Evolutionary conservation across 2,797 vertebrate species (phyloP).

Genomic region (Myripristis jacobus): DNA sequence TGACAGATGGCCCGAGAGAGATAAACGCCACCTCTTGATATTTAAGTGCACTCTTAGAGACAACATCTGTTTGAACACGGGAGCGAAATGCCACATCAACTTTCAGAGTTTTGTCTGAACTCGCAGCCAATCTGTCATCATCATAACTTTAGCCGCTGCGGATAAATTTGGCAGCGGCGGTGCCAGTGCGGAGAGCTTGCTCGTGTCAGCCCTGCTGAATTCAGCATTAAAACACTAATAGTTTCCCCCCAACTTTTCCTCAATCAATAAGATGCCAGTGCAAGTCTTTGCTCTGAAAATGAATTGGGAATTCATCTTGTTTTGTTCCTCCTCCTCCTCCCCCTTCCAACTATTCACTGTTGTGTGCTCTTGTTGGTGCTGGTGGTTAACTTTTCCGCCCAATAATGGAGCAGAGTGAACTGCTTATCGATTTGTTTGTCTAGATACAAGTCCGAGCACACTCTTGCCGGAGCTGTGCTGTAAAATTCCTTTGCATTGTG

Average conservation of each 20-base stretch:
- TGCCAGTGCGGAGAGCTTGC: conserved; percentile 21
- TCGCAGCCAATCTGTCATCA: conserved; percentile 33
- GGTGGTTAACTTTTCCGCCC: conserved; percentile 69
- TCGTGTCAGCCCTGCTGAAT: conserved; percentile 49
- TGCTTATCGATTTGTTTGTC: conserved; percentile 77
- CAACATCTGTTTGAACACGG: conserved; percentile 8
- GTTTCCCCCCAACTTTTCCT: conserved; percentile 64
- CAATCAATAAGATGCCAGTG: conserved; percentile 66
- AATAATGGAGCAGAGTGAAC: conserved; percentile 71
- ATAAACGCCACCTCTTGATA: conserved; percentile 14
- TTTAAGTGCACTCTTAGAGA: conserved; percentile 37
- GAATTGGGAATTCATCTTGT: conserved; percentile 72
- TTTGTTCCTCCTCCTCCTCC: conserved; percentile 51
- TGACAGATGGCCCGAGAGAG: conserved; percentile 30
- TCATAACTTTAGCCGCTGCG: conserved; percentile 35
- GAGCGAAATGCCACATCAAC: conserved; percentile 24
- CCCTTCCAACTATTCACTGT: conserved; percentile 41
- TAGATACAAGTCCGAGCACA: conserved; percentile 54
- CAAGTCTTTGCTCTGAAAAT: conserved; percentile 64
- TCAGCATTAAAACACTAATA: conserved; percentile 69
- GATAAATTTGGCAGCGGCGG: conserved; percentile 31
- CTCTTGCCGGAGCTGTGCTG: conserved; percentile 33
- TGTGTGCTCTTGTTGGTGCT: conserved; percentile 47
- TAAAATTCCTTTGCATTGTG: conserved; percentile 52
- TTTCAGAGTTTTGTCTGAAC: conserved; percentile 27